Conservation (phyloP, 1,140 invertebrate species). For the Sycophaga agraensis region DNA sequence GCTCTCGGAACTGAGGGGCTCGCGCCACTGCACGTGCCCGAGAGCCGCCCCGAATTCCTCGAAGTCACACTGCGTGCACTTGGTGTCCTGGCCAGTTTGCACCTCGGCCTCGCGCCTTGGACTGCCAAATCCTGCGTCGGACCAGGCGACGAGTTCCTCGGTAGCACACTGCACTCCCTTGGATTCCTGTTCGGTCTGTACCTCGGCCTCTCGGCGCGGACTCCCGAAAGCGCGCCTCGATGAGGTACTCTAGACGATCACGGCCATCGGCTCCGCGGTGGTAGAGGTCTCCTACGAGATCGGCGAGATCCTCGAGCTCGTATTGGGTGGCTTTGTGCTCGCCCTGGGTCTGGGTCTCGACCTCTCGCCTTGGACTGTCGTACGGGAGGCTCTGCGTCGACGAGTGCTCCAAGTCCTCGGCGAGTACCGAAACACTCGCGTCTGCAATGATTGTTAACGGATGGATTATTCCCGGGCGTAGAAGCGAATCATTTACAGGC, state of each 20-base stretch:
- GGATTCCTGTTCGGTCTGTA: conserved; percentile 44
- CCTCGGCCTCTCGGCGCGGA: conserved; percentile 38
- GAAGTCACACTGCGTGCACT: conserved; percentile 43
- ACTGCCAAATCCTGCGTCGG: conserved; percentile 21
- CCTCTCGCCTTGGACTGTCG: conserved; percentile 42
- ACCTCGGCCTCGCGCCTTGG: conserved; percentile 43
- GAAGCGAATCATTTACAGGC: too few relatives aligned
- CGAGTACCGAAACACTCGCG: conserved; percentile 9
- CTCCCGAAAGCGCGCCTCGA: conserved; percentile 34
- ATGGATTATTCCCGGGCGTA: too few relatives aligned
- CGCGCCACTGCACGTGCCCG: neutral
- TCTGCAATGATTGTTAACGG: neutral
- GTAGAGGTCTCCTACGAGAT: neutral
- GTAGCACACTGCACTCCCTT: conserved; percentile 48
- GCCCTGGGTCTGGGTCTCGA: conserved; percentile 49
- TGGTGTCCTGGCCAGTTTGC: conserved; percentile 48
- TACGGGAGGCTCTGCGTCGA: conserved; percentile 9
- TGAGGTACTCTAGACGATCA: conserved; percentile 33
- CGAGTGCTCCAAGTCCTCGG: conserved; percentile 16
- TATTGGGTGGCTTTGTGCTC: conserved; percentile 50
- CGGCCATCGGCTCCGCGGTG: neutral
- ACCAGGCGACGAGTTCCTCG: neutral
- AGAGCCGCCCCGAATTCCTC: conserved; percentile 24
- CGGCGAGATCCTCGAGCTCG: conserved; percentile 39
- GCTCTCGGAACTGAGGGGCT: neutral